Conservation (phyloP, 2,797 vertebrate genomes). For the Pantherophis alleghaniensis region DNA sequence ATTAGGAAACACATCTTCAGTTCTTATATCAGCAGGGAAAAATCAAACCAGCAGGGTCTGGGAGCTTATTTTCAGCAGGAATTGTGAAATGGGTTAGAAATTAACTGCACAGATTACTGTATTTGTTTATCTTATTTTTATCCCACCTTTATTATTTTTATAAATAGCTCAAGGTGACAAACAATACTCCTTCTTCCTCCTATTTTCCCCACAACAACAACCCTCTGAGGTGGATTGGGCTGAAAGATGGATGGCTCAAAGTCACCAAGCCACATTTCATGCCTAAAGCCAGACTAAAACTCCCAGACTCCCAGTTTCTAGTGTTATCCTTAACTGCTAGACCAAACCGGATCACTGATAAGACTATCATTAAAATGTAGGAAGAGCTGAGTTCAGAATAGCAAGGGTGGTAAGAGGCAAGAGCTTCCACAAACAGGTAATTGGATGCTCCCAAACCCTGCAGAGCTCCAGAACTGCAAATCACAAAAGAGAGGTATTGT, state of each 20-base stretch:
- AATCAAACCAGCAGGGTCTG: background rate
- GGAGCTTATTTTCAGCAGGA: background rate
- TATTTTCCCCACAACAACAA: background rate
- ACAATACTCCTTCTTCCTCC: background rate
- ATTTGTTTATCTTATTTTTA: background rate
- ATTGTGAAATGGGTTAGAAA: background rate
- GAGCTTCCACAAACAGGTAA: background rate
- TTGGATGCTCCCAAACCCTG: background rate
- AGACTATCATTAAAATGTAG: background rate
- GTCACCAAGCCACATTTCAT: background rate
- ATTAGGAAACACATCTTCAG: background rate
- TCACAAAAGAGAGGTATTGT: background rate
- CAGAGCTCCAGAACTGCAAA: background rate
- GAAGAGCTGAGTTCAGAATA: background rate
- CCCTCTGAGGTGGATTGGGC: background rate
- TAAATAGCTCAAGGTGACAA: background rate
- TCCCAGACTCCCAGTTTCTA: background rate
- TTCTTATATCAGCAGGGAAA: background rate
- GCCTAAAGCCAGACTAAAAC: background rate
- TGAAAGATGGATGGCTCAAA: background rate
- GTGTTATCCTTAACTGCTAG: background rate
- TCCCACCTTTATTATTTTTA: background rate
- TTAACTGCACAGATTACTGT: background rate
- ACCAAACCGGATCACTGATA: background rate
- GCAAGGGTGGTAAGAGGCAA: background rate